phyloP scores from a whole-genome alignment of 2,797 vertebrate species.

The Zalophus californianus region DNA sequence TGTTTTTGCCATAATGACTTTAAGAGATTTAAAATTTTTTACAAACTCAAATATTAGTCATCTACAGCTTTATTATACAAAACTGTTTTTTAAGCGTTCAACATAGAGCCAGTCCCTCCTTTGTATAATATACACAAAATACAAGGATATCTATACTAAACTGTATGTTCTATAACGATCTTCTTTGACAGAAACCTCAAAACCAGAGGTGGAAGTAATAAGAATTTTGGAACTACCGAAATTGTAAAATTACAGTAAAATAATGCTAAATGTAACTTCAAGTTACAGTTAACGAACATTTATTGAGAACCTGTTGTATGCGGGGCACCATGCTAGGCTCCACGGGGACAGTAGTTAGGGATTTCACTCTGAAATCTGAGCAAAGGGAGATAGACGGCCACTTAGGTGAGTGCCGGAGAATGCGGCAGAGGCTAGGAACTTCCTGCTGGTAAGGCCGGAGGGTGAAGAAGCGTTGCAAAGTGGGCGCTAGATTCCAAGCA shows the following conservation, averaged over 20 bases:
- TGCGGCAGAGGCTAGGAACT: rapidly evolving
- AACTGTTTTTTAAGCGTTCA: background rate
- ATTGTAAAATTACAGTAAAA: slow-evolving; percentile 14
- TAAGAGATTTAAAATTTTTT: background rate
- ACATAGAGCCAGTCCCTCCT: background rate
- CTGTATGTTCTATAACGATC: background rate
- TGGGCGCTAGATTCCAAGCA: background rate
- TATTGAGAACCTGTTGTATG: background rate
- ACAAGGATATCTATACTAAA: background rate
- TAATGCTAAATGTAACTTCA: background rate
- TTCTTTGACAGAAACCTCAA: slow-evolving; percentile 39
- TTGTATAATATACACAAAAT: background rate
- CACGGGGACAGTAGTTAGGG: background rate
- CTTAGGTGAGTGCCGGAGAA: background rate
- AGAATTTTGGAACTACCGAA: background rate
- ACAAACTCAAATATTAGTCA: background rate
- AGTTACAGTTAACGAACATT: background rate
- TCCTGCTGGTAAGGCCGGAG: background rate
- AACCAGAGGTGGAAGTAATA: background rate
- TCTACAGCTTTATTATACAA: background rate
- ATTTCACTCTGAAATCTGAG: background rate
- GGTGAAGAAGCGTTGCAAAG: background rate
- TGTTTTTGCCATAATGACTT: background rate
- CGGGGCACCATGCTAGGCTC: background rate
- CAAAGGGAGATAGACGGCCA: background rate